Evolutionary conservation across 2,888 invertebrate species (phyloP).

Genomic region (Sicus ferrugineus): DNA sequence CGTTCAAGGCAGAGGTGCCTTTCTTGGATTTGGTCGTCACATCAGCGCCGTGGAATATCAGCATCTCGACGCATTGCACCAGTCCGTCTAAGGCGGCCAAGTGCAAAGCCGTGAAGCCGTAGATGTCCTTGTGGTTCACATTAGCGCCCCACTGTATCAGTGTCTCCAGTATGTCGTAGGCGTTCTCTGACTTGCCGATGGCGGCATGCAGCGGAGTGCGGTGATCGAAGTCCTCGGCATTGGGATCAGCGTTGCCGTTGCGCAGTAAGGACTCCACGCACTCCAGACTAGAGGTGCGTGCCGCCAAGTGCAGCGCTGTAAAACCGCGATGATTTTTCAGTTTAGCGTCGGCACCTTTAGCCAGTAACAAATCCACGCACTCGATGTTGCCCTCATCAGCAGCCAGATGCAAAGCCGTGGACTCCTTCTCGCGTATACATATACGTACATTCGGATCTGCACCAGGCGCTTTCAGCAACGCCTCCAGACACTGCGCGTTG

Average conservation of each 20-base stretch:
- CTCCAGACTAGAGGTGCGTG: conserved; percentile 80
- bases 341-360: conserved; percentile 79
- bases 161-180: conserved; percentile 81
- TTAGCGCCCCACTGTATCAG: conserved; percentile 82
- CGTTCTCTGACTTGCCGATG: conserved; percentile 81
- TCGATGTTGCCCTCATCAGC: conserved; percentile 88
- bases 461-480: conserved; percentile 77
- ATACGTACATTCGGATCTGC: conserved; percentile 76
- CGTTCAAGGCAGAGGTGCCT: conserved; percentile 84
- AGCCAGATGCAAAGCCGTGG: conserved; percentile 83
- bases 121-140: conserved; percentile 84
- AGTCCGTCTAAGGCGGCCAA: conserved; percentile 86
- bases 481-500: conserved; percentile 76
- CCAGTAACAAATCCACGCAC: conserved; percentile 77
- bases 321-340: conserved; percentile 81
- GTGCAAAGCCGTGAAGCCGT: conserved; percentile 86
- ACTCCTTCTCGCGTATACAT: conserved; percentile 75
- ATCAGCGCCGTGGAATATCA: conserved; percentile 86
- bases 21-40: conserved; percentile 89
- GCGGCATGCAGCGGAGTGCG: conserved; percentile 85
- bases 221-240: conserved; percentile 81
- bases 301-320: conserved; percentile 85
- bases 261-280: conserved; percentile 80
- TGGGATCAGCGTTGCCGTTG: conserved; percentile 80
- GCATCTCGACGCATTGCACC: conserved; percentile 83